A percentile compares a stretch with the other conserved stretches of the same genome.
These are phyloP conservation scores for Villa cingulata DNA, from an alignment of 2,888 invertebrate species.

Conservation along the genomic window DNA sequence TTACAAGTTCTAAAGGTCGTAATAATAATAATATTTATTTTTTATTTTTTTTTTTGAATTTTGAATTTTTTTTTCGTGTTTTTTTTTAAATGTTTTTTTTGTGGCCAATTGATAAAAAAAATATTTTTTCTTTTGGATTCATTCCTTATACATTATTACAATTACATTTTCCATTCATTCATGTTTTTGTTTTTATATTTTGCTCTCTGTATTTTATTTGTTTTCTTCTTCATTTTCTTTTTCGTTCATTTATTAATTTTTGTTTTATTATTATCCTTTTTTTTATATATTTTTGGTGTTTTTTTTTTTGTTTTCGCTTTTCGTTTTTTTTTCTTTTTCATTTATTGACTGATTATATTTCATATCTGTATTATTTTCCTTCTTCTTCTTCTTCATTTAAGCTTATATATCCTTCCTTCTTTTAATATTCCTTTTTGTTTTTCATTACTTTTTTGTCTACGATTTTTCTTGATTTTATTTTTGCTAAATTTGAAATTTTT, in stretches of 20 bases:
- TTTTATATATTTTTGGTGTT: conserved; percentile 14
- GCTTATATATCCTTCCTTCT: too few species aligned
- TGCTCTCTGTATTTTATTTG: too few species aligned
- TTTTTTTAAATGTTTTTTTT: conserved; percentile 5
- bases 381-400: too few species aligned
- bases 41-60: conserved; percentile 10
- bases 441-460: too few species aligned
- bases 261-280: conserved; percentile 1
- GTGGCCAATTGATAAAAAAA: too few species aligned
- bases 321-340: too few species aligned
- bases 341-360: too few species aligned
- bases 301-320: conserved; percentile 6
- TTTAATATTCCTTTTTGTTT: too few species aligned
- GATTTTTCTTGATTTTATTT: too few species aligned
- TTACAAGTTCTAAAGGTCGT: background rate
- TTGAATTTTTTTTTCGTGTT: background rate
- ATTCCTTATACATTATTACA: conserved; percentile 8
- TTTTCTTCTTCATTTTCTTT: background rate
- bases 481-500: too few species aligned
- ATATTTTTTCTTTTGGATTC: conserved; percentile 1
- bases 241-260: background rate
- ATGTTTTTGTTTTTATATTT: background rate
- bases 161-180: conserved; percentile 1
- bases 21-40: background rate
- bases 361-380: too few species aligned